These are phyloP conservation scores for Remorina albescens DNA, from an alignment of 2,797 vertebrate species.

Conservation along the genomic window DNA sequence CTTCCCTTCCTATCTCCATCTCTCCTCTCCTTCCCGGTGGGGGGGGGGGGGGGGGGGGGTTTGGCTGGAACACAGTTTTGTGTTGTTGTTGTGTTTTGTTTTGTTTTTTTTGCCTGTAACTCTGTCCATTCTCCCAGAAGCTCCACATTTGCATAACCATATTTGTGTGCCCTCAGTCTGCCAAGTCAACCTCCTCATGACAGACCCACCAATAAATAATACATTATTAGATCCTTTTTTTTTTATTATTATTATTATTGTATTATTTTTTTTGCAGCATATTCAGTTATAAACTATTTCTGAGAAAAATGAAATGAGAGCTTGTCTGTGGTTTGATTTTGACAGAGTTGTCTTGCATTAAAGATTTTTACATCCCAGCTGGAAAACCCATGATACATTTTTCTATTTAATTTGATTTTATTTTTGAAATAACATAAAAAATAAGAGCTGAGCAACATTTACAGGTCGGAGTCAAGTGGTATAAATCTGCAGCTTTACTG, in stretches of 20 bases:
- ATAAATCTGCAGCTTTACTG: background rate
- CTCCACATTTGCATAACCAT: constrained; percentile 72
- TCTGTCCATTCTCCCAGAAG: constrained; percentile 70
- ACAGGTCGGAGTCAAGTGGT: background rate
- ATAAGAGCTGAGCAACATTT: constrained; percentile 2
- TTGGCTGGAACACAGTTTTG: no score
- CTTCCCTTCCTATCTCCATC: constrained; percentile 47
- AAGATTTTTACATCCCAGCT: constrained; percentile 45
- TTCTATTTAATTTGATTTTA: constrained; percentile 20
- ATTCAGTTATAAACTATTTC: constrained; percentile 49
- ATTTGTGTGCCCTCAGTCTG: constrained; percentile 68
- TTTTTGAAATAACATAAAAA: constrained; percentile 21
- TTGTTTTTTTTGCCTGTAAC: constrained; percentile 61
- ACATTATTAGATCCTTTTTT: constrained; percentile 65
- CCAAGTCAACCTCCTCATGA: constrained; percentile 72
- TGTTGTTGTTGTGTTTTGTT: no score
- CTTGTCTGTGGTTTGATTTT: constrained; percentile 31
- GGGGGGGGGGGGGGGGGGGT: background rate
- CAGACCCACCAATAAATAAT: constrained; percentile 73
- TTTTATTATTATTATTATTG: no score
- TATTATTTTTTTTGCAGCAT: constrained; percentile 23
- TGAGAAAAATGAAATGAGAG: constrained; percentile 60
- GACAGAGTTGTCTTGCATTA: constrained; percentile 23
- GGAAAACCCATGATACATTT: constrained; percentile 32
- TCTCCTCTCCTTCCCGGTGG: constrained; percentile 13